Conservation (phyloP, 2,113 vertebrate genomes). For the Nycticorax nycticorax region DNA sequence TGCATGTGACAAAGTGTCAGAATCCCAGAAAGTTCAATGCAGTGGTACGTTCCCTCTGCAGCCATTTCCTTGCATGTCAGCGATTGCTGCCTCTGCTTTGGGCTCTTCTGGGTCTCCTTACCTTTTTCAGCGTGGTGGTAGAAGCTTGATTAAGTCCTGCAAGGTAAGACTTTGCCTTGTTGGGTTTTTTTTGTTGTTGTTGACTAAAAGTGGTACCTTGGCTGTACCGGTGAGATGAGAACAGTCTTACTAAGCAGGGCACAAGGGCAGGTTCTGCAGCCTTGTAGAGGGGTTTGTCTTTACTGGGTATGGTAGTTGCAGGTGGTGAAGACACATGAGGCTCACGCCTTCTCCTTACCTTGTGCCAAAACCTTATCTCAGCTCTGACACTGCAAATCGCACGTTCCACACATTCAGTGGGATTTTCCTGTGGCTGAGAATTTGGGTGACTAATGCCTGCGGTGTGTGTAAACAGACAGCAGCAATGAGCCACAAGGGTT, state of each 20-base stretch:
- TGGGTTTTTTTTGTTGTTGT: background rate
- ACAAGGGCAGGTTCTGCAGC: background rate
- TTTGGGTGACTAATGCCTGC: background rate
- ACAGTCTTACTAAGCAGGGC: background rate
- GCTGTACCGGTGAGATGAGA: background rate
- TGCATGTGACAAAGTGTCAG: background rate
- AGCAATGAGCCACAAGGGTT: background rate
- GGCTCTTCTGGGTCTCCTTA: background rate
- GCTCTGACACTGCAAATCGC: background rate
- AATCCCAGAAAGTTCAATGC: background rate
- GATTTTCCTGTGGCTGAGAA: background rate
- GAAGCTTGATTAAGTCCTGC: background rate
- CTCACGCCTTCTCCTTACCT: background rate
- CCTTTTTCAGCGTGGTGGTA: background rate
- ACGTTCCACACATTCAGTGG: accelerated
- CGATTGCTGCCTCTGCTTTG: background rate
- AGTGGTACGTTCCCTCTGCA: background rate
- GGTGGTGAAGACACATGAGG: background rate
- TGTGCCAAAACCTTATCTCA: background rate
- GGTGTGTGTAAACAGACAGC: background rate
- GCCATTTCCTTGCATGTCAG: accelerated
- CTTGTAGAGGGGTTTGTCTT: background rate
- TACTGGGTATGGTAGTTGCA: background rate
- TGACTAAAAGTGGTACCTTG: background rate
- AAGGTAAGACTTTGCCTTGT: background rate